Percentiles rank a stretch among this genome's conserved stretches.
These are phyloP conservation scores for Fistularia commersonii DNA, from an alignment of 2,797 vertebrate genomes.

Conservation along the genomic window DNA sequence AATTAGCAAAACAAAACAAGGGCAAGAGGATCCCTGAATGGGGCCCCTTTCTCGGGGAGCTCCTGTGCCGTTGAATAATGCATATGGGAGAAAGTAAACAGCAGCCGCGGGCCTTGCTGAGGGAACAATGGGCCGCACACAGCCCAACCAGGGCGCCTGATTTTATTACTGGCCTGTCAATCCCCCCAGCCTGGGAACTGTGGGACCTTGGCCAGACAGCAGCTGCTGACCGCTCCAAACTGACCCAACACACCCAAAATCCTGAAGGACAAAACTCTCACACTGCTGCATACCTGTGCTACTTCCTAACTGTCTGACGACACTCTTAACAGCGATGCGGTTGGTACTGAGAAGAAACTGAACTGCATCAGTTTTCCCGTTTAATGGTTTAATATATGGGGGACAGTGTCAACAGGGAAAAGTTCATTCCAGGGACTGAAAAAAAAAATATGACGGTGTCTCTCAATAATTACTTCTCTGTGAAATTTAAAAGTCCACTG, in stretches of 20 bases:
- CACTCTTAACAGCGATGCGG: slow-evolving; percentile 37
- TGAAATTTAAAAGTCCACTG: no score
- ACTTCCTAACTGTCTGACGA: slow-evolving; percentile 20
- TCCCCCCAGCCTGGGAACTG: slow-evolving; percentile 97
- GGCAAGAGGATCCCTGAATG: slow-evolving; percentile 90
- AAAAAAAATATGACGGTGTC: background rate
- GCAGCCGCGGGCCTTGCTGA: slow-evolving; percentile 96
- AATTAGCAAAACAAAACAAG: slow-evolving; percentile 88
- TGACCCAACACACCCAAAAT: slow-evolving; percentile 78
- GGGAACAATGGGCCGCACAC: slow-evolving; percentile 92
- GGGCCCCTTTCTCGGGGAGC: slow-evolving; percentile 96
- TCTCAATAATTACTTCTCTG: background rate
- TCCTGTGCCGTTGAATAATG: slow-evolving; percentile 99
- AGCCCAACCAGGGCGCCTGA: slow-evolving; percentile 95
- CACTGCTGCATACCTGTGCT: slow-evolving; percentile 55
- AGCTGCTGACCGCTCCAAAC: slow-evolving; percentile 95
- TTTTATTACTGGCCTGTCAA: slow-evolving; percentile 99
- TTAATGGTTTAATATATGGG: slow-evolving; percentile 5
- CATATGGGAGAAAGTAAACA: slow-evolving; percentile 99
- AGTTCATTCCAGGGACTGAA: slow-evolving; percentile 7
- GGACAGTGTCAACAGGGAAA: background rate
- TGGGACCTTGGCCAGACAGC: slow-evolving; percentile 92
- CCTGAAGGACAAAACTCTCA: slow-evolving; percentile 54
- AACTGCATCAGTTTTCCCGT: slow-evolving; percentile 50
- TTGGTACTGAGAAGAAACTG: slow-evolving; percentile 12